phyloP scores from a whole-genome alignment of 2,113 vertebrate species.

The Zapornia atra region DNA sequence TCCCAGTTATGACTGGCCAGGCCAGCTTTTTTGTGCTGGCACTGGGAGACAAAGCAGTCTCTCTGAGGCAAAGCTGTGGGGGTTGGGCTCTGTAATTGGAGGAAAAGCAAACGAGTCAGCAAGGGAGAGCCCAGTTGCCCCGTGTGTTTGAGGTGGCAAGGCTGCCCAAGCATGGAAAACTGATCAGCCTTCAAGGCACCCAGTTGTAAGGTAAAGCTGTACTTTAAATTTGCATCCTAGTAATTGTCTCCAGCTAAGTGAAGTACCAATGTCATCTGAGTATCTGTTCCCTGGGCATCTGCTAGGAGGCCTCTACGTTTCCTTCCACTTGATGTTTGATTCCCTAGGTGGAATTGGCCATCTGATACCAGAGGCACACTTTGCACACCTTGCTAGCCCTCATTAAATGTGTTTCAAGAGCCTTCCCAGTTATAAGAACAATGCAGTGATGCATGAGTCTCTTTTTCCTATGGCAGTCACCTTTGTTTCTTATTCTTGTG shows the following conservation, averaged over 20 bases:
- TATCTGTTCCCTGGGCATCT: not conserved
- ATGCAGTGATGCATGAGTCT: not conserved
- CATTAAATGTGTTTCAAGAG: not conserved
- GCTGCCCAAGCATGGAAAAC: not conserved
- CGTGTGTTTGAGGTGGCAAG: not conserved
- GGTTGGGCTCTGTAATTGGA: not conserved
- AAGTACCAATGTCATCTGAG: not conserved
- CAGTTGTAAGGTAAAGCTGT: not conserved
- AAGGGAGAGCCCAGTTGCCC: not conserved
- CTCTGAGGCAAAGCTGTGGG: not conserved
- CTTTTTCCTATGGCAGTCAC: not conserved
- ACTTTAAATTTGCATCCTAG: not conserved
- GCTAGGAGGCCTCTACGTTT: not conserved
- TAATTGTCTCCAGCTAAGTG: not conserved
- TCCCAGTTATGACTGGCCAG: constrained; percentile 33
- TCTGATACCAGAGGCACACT: not conserved
- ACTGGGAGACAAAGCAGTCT: not conserved
- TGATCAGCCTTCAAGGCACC: not conserved
- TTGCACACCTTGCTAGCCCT: not conserved
- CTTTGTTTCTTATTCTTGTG: not conserved
- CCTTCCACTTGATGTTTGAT: not conserved
- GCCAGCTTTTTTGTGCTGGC: not conserved
- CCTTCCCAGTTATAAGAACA: not conserved
- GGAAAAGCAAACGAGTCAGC: not conserved
- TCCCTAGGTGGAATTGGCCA: not conserved